Base-by-base conservation (phyloP, 1,140 invertebrate species). In the Aleiodes sp. region DNA sequence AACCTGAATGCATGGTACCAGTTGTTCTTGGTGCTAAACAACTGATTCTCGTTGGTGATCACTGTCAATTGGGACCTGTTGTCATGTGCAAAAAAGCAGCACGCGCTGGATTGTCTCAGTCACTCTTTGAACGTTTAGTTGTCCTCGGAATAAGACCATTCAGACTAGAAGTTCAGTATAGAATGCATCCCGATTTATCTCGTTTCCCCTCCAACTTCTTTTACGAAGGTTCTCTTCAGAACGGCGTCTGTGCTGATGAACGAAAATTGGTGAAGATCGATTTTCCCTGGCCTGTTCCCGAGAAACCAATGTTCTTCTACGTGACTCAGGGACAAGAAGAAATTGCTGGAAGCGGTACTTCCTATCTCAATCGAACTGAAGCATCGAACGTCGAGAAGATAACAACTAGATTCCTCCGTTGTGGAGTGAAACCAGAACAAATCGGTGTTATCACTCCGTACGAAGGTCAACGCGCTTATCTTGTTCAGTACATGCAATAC, bases 361-460 rank as follows among this genome's bases (percentile, higher is more conserved):
- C 98, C 1, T 99, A 99, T 83, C 87, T 99, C 8, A 99, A 99
- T 85, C 89, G 98, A 71, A 99, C 98, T 0, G 98, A 99, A 87
- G 98, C 98, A 0, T 93, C 97, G 0, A 98, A 98, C 83, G 98
- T 99, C 0, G 98, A 99, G 83, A 99, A 99, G 82, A 92, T 99
- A 37, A 94, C 96, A 0, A 98, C 96, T 0, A 89, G 94, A 41
- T 98, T 99, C 76, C 85, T 99, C 4, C 93, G 97, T 76, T 94
- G 94, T 8, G 98, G 98, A 4, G 93, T 99, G 0, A 95, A 97
- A 77, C 98, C 98, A 0, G 96, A 98, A 76, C 98, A 99, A 83
- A 99, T 99, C 66, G 98, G 98, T n/a, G 96, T 99, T 26, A 98
- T 99, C 43, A 99, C 98, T 0, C 98, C 98, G 0, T 99, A 99